These are phyloP conservation scores for Phlogophora meticulosa DNA, from an alignment of 2,888 invertebrate genomes.

Conservation along the genomic window DNA sequence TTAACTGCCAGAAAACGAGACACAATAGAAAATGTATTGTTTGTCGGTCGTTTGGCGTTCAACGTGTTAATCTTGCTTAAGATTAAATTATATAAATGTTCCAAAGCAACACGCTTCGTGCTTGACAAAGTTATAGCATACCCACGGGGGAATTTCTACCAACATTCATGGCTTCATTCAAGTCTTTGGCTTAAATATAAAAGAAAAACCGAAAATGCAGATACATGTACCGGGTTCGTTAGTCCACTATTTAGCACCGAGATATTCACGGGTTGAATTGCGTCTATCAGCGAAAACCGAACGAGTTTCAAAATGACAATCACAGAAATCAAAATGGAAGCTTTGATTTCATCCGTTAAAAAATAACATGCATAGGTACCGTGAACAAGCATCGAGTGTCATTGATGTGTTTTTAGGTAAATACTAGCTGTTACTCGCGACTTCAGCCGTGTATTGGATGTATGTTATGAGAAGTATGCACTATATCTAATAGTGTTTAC, in stretches of 20 bases:
- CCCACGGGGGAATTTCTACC: not conserved
- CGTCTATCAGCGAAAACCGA: constrained; percentile 52
- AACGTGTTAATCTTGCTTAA: too few relatives aligned
- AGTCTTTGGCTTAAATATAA: constrained; percentile 11
- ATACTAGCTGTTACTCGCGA: too few relatives aligned
- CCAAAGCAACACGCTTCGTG: constrained; percentile 18
- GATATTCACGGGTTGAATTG: constrained; percentile 62
- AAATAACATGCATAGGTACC: constrained; percentile 21
- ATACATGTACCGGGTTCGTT: constrained; percentile 69
- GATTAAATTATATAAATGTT: constrained; percentile 20
- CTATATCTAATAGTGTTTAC: too few relatives aligned
- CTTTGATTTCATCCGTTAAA: constrained; percentile 36
- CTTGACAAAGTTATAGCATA: constrained; percentile 11
- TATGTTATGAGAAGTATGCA: too few relatives aligned
- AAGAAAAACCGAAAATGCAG: constrained; percentile 55
- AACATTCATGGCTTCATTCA: constrained; percentile 7
- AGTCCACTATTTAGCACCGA: constrained; percentile 70
- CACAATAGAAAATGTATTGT: too few relatives aligned
- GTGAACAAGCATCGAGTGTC: constrained; percentile 1
- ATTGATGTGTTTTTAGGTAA: constrained; percentile 28
- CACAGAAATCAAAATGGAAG: constrained; percentile 41
- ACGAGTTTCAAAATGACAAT: constrained; percentile 39
- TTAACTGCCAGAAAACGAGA: too few relatives aligned
- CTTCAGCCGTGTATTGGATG: too few relatives aligned
- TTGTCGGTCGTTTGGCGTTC: too few relatives aligned